Base-by-base conservation (phyloP, 2,113 vertebrate species). In the Chionomys nivalis region DNA sequence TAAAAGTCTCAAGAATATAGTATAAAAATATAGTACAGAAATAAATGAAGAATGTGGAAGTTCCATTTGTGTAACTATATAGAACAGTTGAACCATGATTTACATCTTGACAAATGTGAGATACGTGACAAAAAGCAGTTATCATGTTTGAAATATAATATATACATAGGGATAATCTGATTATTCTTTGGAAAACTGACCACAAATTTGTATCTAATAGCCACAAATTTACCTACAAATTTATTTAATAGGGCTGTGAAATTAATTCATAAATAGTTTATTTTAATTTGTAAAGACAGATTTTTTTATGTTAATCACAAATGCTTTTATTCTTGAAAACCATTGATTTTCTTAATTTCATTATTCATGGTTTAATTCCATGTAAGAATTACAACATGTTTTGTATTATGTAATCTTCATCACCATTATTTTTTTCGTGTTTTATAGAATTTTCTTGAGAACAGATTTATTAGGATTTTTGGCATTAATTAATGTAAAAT, bases 101-200 rank as follows among this genome's bases (percentile, higher is more conserved):
- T 12, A 97, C 82, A 0, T 97, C 79, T 76, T n/a, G 58, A 11
- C 94, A 97, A 1, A 93, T 98, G 12, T 96, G 77, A 63, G 0
- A 97, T 89, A 0, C 95, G 97, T 9, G 93, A 44, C 9, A 94
- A 17, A 98, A 97, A 2, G 95, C 89, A 0, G 86, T 47, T 1
- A 58, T 55, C 5, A 94, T 98, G 6, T 97, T 95, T 1, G 97
- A 68, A 97, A 24, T 65, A 65, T 65, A 26, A 7, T 96, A 96
- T 42, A 95, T 39, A 77, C 5, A 19, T 26, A 77, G 49, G 36
- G n/a, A 75, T 26, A 75, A 75, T 42, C 39, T 98, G 0, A 97
- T 98, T 0, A 88, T 0, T 17, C 97, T 98, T 93, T 97, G 97
- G 55, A 58, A 47, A 73, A 52, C 49, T 78, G 72, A 63, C 31